These are phyloP conservation scores for Pogonomyrmex californicus DNA, from an alignment of 1,140 invertebrate genomes.

Conservation along the genomic window DNA sequence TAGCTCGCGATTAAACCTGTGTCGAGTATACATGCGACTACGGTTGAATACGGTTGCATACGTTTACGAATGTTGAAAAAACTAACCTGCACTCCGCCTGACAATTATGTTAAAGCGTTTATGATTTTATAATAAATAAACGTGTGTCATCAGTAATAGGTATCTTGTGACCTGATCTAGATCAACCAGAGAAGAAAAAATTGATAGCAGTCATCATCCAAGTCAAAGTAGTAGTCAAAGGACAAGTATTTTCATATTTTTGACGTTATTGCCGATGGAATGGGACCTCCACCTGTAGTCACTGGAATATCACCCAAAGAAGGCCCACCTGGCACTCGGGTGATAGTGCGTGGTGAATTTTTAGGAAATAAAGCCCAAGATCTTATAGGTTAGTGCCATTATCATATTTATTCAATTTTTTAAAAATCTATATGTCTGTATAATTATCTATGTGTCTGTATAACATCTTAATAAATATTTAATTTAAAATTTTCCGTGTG, in stretches of 20 bases:
- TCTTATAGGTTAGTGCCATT: slow-evolving; percentile 91
- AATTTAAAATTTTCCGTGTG: too few relatives aligned
- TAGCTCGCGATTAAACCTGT: too few relatives aligned
- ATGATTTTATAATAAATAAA: too few relatives aligned
- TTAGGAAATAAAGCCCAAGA: slow-evolving; percentile 95
- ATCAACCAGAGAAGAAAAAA: background rate
- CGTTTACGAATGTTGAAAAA: too few relatives aligned
- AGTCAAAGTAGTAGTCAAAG: too few relatives aligned
- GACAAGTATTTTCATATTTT: background rate
- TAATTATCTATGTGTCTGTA: background rate
- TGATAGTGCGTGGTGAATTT: slow-evolving; percentile 98
- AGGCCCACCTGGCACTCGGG: slow-evolving; percentile 97
- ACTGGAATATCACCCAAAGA: slow-evolving; percentile 99
- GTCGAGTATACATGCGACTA: too few relatives aligned
- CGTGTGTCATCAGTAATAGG: too few relatives aligned
- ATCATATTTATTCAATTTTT: background rate
- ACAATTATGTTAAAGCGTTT: too few relatives aligned
- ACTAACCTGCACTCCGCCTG: too few relatives aligned
- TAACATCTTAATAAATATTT: too few relatives aligned
- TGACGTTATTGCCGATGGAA: slow-evolving; percentile 77
- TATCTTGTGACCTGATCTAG: too few relatives aligned
- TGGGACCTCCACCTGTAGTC: slow-evolving; percentile 94
- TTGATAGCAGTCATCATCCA: background rate
- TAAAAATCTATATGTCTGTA: background rate
- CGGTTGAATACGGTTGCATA: too few relatives aligned